Evolutionary conservation across 1,140 invertebrate genomes (phyloP), one percentile per base, ranked within the genome.

Genomic region (Euborellia annulipes): DNA sequence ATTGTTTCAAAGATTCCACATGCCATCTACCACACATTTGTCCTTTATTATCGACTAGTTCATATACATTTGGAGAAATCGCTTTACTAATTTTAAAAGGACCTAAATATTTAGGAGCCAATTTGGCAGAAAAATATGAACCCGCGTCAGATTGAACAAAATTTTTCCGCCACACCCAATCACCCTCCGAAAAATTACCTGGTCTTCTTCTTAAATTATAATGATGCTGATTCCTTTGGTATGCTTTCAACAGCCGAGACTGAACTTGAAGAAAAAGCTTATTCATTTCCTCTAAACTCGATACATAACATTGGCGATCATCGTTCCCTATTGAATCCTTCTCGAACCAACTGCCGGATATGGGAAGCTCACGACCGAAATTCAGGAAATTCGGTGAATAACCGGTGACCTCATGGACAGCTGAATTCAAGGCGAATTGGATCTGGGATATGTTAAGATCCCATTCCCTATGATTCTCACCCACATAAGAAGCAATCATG

Each of bases 401-500:
- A 9, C 32, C 32, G 32, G 32, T 34, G 32, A 34, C 32, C 9
- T 34, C 32, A 14, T 34, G 32, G 9, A 14, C 14, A 34, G 32
- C 32, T n/a, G 32, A 9, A 14, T n/a, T 9, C 9, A 34, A 14
- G 32, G 32, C 32, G n/a, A 9, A 34, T n/a, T n/a, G 32, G 9
- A 34, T 34, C 14, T n/a, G 9, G 9, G 32, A 14, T 9, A 34
- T n/a, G 9, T 34, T n/a, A 34, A 34, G 9, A 47, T 48, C 47
- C 47, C 43, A 48, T 13, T 34, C 17, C 6, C 47, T 44, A n/a
- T 30, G 27, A 16, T 40, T 14, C 13, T 37, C 41, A 0, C 42
- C 23, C 2, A 52, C 2, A 39, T 41, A 54, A 16, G 39, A 43
- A 1, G 34, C n/a, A 13, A 55, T 45, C 41, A 50, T 50, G 20